These are phyloP conservation scores for Damaliscus lunatus DNA, from an alignment of 2,113 vertebrate species.

Conservation along the genomic window DNA sequence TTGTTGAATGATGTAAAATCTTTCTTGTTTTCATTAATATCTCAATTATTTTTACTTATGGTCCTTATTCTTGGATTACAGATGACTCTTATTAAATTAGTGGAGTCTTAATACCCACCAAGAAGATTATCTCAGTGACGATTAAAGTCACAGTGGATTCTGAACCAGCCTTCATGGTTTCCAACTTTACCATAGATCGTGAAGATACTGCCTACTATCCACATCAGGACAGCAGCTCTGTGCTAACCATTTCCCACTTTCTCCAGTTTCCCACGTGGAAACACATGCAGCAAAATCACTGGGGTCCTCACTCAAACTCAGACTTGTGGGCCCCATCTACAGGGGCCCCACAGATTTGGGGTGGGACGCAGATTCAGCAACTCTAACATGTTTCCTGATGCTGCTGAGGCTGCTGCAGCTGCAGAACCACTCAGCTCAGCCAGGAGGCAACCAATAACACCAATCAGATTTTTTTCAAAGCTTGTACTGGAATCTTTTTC, in stretches of 20 bases:
- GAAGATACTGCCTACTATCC: accelerated
- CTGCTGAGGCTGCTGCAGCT: neutral
- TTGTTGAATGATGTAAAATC: neutral
- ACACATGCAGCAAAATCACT: accelerated
- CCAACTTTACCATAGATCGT: accelerated
- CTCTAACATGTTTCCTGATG: neutral
- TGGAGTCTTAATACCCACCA: neutral
- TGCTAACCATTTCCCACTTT: too few relatives aligned
- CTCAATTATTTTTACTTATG: neutral
- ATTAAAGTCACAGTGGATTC: neutral
- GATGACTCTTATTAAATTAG: neutral
- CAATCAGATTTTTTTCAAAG: neutral
- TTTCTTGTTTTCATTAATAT: neutral
- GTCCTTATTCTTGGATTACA: neutral
- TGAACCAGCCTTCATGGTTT: neutral
- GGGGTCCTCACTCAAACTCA: neutral
- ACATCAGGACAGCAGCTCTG: too few relatives aligned
- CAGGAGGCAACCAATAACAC: neutral
- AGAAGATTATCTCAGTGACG: neutral
- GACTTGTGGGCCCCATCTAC: neutral
- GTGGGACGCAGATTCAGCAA: neutral
- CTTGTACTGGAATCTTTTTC: neutral
- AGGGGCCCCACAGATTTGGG: accelerated
- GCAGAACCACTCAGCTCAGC: too few relatives aligned
- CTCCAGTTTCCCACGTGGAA: neutral